Evolutionary conservation across 2,113 vertebrate species (phyloP), one percentile per base, ranked within the genome.

Genomic region (Cryptotis parvus): DNA sequence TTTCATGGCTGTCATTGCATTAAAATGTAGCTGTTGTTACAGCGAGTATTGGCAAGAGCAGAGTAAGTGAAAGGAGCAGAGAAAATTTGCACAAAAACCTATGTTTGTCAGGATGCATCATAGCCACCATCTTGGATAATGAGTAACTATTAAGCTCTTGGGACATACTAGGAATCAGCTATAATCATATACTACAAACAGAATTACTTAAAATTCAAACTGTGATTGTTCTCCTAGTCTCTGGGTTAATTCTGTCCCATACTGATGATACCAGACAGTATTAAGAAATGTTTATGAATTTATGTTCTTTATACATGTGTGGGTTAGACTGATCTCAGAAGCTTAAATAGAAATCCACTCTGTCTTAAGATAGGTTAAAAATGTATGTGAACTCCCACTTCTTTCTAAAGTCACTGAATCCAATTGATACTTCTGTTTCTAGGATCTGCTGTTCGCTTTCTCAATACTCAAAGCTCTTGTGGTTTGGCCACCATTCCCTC

Each of bases 1-100:
- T 93, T 94, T 92, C 81, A 78, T 91, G 94, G 94, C 69, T 95
- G 29, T 65, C 90, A 85, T 90, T 94, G 82, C 45, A 85, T 88
- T 93, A 76, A 95, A 91, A 87, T 87, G 49, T 18, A 61, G 68
- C 55, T 90, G 81, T 35, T 81, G 41, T 83, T 84, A 70, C 37
- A 41, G 1, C 3, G 61, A 86, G 29, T 45, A 29, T 52, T 55
- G 15, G 55, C 55, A 29, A 73, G 41, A 18, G 35, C 49, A 63
- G 45, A 68, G 2, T 11, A 6, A 73, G 31, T 41, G 22, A 61
- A 41, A 89, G 84, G 79, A 14, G 14, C 79, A 1, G 0, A 80
- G 8, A n/a, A 33, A 11, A 41, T 2, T 31, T 52, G 22, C 78
- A 82, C 14, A 84, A 87, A 58, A 90, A 63, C n/a, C 68, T 91